Evolutionary conservation across 2,797 vertebrate species (phyloP).

Genomic region (Dermochelys coriacea): DNA sequence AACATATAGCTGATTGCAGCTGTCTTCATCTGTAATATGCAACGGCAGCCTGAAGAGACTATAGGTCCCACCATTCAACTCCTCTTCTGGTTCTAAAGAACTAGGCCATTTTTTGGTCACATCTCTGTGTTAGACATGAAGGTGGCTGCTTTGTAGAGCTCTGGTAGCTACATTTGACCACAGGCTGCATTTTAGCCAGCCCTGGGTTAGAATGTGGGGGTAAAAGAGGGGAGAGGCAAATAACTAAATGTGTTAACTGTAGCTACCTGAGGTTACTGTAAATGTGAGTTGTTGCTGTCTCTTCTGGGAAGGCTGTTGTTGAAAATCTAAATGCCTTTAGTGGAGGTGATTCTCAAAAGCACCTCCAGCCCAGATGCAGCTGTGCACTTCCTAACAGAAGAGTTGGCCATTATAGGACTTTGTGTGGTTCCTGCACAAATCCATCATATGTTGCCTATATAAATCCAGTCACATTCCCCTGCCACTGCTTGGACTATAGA

Average conservation of each 20-base stretch:
- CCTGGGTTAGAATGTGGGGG: background rate
- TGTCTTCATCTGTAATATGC: background rate
- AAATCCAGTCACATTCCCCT: background rate
- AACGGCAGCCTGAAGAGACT: background rate
- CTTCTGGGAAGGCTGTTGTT: background rate
- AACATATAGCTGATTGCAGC: background rate
- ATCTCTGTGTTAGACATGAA: background rate
- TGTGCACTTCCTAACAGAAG: slow-evolving; percentile 12
- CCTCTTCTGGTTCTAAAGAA: background rate
- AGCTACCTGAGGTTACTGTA: background rate
- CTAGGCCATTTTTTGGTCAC: background rate
- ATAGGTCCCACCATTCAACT: background rate
- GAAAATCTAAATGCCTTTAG: background rate
- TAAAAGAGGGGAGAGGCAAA: background rate
- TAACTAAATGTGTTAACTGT: background rate
- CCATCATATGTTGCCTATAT: background rate
- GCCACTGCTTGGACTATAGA: background rate
- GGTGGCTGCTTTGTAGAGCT: background rate
- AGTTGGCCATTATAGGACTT: background rate
- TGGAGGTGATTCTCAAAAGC: slow-evolving; percentile 2
- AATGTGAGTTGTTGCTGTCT: background rate
- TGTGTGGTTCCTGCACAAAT: background rate
- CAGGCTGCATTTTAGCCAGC: background rate
- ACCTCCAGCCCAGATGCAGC: slow-evolving; percentile 21
- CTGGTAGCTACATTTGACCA: background rate